Percentiles rank a stretch among this genome's conserved stretches.
Conservation (phyloP, 1,140 invertebrate genomes). For the Diorhabda carinulata region DNA sequence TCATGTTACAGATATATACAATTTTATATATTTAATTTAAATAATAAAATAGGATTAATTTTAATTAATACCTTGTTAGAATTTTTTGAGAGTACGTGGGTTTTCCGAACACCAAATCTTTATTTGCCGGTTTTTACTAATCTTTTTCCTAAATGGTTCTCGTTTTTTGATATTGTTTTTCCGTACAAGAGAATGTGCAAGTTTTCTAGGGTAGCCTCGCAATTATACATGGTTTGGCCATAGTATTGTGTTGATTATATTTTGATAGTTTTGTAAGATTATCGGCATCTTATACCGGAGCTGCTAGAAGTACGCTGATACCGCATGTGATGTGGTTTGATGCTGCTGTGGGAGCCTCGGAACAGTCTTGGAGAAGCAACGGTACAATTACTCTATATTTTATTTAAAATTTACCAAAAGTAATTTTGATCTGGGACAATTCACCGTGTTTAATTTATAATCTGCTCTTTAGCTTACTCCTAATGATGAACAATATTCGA, state of each 20-base stretch:
- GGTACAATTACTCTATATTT: slow-evolving; percentile 45
- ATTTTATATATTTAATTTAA: too few species aligned
- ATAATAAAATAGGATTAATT: too few species aligned
- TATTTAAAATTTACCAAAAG: slow-evolving; percentile 21
- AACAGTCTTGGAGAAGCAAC: slow-evolving; percentile 43
- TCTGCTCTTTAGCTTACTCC: not conserved
- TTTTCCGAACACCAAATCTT: not conserved
- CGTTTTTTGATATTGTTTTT: slow-evolving; percentile 1
- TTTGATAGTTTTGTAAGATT: slow-evolving; percentile 49
- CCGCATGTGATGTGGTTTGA: slow-evolving; percentile 38
- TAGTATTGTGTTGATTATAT: slow-evolving; percentile 49
- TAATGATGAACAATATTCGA: too few species aligned
- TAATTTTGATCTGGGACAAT: not conserved
- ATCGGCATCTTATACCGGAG: slow-evolving; percentile 41
- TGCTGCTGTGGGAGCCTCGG: slow-evolving; percentile 42
- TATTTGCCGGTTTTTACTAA: slow-evolving; percentile 19
- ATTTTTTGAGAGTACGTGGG: not conserved
- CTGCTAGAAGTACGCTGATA: slow-evolving; percentile 42
- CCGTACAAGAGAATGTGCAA: not conserved
- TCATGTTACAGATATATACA: too few species aligned
- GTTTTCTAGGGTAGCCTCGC: slow-evolving; percentile 29
- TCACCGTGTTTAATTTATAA: not conserved
- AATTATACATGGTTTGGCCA: slow-evolving; percentile 46
- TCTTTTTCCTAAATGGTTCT: slow-evolving; percentile 10
- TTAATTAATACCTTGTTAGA: too few species aligned